Conservation (phyloP, 1,140 invertebrate genomes). For the Saccostrea cuccullata region DNA sequence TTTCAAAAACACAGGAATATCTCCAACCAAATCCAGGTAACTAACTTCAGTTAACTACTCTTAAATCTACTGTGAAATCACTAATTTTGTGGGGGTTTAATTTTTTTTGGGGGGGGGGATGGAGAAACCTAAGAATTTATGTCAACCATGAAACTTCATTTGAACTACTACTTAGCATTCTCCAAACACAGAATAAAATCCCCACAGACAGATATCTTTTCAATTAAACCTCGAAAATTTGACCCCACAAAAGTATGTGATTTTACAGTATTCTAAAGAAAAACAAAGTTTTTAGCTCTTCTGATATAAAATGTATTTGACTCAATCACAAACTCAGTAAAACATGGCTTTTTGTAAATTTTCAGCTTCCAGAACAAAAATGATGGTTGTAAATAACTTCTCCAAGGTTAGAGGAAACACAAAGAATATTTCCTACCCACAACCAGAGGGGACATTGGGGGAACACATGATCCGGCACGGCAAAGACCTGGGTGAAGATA, state of each 20-base stretch:
- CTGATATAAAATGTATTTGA: neutral
- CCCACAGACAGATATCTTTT: too few species aligned
- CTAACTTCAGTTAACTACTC: neutral
- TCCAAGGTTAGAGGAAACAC: constrained; percentile 83
- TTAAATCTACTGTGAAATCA: neutral
- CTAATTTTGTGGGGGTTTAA: neutral
- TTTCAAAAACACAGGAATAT: constrained; percentile 98
- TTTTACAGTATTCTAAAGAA: neutral
- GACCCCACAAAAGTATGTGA: too few species aligned
- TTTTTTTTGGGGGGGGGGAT: too few species aligned
- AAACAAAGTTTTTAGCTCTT: neutral
- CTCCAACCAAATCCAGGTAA: constrained; percentile 96
- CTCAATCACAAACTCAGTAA: too few species aligned
- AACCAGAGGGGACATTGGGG: constrained; percentile 97
- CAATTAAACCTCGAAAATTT: too few species aligned
- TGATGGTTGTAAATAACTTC: constrained; percentile 78
- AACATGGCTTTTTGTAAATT: neutral
- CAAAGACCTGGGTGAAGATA: constrained; percentile 96
- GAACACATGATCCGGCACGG: constrained; percentile 98
- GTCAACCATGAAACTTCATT: too few species aligned
- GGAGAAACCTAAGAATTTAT: too few species aligned
- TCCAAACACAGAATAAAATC: too few species aligned
- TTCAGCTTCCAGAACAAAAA: constrained; percentile 78
- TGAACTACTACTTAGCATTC: too few species aligned
- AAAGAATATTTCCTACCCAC: constrained; percentile 91